Base-by-base conservation (phyloP, 2,797 vertebrate genomes). In the Sebastiscus tertius region DNA sequence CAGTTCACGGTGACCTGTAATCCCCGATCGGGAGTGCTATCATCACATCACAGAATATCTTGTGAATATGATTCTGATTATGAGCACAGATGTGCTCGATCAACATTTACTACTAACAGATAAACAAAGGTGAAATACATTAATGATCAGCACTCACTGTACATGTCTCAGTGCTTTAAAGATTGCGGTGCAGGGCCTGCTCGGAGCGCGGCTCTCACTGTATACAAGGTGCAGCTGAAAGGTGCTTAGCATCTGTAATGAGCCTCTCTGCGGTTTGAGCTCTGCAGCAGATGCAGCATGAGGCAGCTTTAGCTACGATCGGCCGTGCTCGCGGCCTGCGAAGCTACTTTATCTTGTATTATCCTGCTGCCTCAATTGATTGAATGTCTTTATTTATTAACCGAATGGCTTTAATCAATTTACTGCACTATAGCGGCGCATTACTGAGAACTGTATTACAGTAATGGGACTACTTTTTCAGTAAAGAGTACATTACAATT, bases 211-310 rank as follows among this genome's bases (percentile, higher is more conserved):
- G 61, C 61, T 67, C 49, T 62, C 36, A 18, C 24, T 64, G 18
- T 66, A 56, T 8, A 22, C 33, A 46, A 5, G 42, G 65, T 27
- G 1, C 3, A 62, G n/a, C 7, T 75, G 74, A 68, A 66, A 59
- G 67, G 70, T 83, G 86, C 77, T 80, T 20, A 54, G 73, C 77
- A 80, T 75, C 65, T 27, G 11, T 82, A 79, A 78, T 81, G 64
- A 84, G 75, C 0, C 62, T 52, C 55, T 75, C 71, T 69, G 76
- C 84, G 65, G 68, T 60, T 76, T n/a, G 14, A 42, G 24, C 79
- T 67, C 62, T 67, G 72, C 75, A 72, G 67, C 64, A 72, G 27
- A 75, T 55, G 34, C 66, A 75, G 79, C 52, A 72, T 27, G 24
- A 56, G 42, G 56, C 63, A 34, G 70, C 56, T 33, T 12, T 29